phyloP scores from a whole-genome alignment of 2,888 invertebrate species.

The Athripsodes cinereus region DNA sequence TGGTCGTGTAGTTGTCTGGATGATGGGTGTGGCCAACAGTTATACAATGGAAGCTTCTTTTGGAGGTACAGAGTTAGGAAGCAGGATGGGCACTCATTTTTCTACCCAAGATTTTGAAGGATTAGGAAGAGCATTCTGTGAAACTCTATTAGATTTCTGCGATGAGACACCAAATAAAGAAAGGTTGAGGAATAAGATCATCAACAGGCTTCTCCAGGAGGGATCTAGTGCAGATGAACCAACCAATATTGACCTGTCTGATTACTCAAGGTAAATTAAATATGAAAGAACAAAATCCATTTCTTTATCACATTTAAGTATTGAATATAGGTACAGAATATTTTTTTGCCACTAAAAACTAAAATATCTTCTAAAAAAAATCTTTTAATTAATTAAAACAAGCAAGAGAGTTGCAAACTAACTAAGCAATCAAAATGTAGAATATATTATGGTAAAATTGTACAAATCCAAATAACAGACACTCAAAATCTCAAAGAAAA shows the following conservation, averaged over 20 bases:
- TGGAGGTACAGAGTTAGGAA: slow-evolving; percentile 81
- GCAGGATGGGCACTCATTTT: slow-evolving; percentile 79
- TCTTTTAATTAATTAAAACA: no score
- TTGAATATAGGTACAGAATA: no score
- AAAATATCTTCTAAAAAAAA: no score
- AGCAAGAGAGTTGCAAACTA: no score
- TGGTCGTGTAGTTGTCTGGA: slow-evolving; percentile 91
- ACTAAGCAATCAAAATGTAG: no score
- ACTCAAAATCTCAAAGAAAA: no score
- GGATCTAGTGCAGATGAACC: slow-evolving; percentile 88
- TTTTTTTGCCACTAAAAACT: no score
- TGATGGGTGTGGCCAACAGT: slow-evolving; percentile 90
- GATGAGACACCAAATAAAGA: slow-evolving; percentile 83
- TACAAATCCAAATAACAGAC: no score
- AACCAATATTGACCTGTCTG: slow-evolving; percentile 76
- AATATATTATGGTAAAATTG: no score
- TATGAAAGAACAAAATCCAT: no score
- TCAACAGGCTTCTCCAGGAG: slow-evolving; percentile 70
- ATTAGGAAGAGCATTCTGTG: slow-evolving; percentile 86
- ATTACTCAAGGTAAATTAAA: slow-evolving; percentile 73
- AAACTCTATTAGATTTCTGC: slow-evolving; percentile 86
- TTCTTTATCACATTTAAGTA: no score
- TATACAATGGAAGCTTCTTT: slow-evolving; percentile 95
- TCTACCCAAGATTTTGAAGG: slow-evolving; percentile 59
- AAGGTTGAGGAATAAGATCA: slow-evolving; percentile 70